A percentile compares a stretch with the other conserved stretches of the same genome.
Evolutionary conservation across 53 echinoderm and acorn worm species (phyloP).

Genomic region (Temnopleurus reevesii): DNA sequence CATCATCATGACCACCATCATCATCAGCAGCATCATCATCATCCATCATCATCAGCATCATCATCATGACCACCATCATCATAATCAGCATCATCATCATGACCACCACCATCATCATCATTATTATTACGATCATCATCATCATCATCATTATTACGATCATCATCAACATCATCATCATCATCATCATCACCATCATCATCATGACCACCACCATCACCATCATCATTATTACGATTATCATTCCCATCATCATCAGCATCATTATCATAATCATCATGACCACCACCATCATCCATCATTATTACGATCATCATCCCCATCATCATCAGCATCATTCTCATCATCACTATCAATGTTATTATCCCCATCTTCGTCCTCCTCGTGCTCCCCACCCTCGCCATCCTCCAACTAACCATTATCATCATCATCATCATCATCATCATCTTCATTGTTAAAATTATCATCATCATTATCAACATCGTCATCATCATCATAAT

Average conservation of each 20-base stretch:
- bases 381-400: not conserved
- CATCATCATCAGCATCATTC: not conserved
- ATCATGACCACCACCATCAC: not conserved
- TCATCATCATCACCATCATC: not conserved
- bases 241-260: not conserved
- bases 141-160: slow-evolving; percentile 36
- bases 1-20: not conserved
- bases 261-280: not conserved
- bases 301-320: not conserved
- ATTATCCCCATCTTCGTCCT: not conserved
- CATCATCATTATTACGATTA: not conserved
- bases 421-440: not conserved
- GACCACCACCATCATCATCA: not conserved
- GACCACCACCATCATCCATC: too few species aligned
- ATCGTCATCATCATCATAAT: not conserved
- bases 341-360: not conserved
- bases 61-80: not conserved
- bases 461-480: not conserved
- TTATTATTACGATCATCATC: slow-evolving; percentile 18
- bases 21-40: too few species aligned
- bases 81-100: not conserved
- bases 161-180: slow-evolving; percentile 45
- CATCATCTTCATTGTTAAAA: not conserved
- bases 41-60: not conserved
- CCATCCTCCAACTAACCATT: not conserved